Conservation (phyloP, 2,888 invertebrate species). For the Heteromurus nitidus region DNA sequence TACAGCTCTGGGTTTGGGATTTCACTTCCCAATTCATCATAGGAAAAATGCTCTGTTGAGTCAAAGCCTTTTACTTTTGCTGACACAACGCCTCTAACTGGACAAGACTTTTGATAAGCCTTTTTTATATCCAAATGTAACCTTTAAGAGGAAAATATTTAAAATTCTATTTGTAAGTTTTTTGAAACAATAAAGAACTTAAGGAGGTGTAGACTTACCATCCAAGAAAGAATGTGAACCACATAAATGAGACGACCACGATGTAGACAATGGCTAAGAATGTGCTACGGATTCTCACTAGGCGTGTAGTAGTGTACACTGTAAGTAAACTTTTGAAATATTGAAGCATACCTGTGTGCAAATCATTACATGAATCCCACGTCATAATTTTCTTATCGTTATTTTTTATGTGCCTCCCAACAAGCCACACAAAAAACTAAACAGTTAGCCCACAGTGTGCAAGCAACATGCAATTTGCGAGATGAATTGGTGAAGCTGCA, state of each 20-base stretch:
- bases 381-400: neutral
- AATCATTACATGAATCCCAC: neutral
- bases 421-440: neutral
- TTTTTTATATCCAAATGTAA: constrained; percentile 63
- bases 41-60: constrained; percentile 74
- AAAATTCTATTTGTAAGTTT: too few species aligned
- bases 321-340: constrained; percentile 50
- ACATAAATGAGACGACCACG: constrained; percentile 64
- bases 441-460: too few species aligned
- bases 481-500: neutral
- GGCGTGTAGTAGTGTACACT: constrained; percentile 64
- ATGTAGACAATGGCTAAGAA: constrained; percentile 65
- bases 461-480: neutral
- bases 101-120: constrained; percentile 64
- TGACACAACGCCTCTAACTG: constrained; percentile 74
- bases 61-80: constrained; percentile 78
- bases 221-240: constrained; percentile 64
- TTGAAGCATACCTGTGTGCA: constrained; percentile 14
- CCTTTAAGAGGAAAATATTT: constrained; percentile 19
- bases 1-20: constrained; percentile 70
- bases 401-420: neutral
- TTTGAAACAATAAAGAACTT: too few species aligned
- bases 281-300: constrained; percentile 66
- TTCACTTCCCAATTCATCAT: constrained; percentile 55
- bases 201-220: constrained; percentile 67